A percentile compares a stretch with the other conserved stretches of the same genome.
Evolutionary conservation across 2,888 invertebrate genomes (phyloP).

Genomic region (Pterobdella sp.): DNA sequence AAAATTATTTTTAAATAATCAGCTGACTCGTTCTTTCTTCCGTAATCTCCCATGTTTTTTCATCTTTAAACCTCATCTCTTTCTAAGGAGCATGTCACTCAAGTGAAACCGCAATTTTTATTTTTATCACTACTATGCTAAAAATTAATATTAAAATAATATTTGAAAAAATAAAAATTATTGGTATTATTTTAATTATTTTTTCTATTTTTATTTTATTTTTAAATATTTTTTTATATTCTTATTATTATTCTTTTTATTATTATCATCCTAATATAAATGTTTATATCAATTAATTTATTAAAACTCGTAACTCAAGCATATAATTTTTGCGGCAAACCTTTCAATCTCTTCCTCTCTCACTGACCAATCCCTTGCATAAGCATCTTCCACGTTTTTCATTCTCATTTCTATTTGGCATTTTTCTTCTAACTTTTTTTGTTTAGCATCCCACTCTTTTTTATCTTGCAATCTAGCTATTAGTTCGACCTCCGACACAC

Average conservation of each 20-base stretch:
- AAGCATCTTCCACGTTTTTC: constrained; percentile 68
- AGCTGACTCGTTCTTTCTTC: too few species aligned
- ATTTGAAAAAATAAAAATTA: too few species aligned
- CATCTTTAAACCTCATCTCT: too few species aligned
- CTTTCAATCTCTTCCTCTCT: constrained; percentile 56
- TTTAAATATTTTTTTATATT: too few species aligned
- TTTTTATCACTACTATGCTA: too few species aligned
- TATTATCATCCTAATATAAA: not conserved
- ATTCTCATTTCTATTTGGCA: constrained; percentile 59
- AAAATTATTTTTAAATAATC: too few species aligned
- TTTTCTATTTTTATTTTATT: too few species aligned
- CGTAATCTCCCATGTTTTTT: too few species aligned
- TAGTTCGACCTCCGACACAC: constrained; percentile 58
- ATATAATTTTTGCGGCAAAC: constrained; percentile 12
- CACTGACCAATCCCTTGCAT: constrained; percentile 73
- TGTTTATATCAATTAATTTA: not conserved
- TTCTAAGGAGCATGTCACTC: too few species aligned
- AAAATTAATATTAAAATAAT: too few species aligned
- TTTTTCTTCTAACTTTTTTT: constrained; percentile 56
- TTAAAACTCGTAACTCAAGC: not conserved
- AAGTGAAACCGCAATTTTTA: too few species aligned
- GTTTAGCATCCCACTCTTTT: constrained; percentile 59
- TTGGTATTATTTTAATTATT: too few species aligned
- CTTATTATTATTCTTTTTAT: not conserved
- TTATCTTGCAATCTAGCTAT: constrained; percentile 65